Base-by-base conservation (phyloP, 2,797 vertebrate species). In the Pangasius djambal region DNA sequence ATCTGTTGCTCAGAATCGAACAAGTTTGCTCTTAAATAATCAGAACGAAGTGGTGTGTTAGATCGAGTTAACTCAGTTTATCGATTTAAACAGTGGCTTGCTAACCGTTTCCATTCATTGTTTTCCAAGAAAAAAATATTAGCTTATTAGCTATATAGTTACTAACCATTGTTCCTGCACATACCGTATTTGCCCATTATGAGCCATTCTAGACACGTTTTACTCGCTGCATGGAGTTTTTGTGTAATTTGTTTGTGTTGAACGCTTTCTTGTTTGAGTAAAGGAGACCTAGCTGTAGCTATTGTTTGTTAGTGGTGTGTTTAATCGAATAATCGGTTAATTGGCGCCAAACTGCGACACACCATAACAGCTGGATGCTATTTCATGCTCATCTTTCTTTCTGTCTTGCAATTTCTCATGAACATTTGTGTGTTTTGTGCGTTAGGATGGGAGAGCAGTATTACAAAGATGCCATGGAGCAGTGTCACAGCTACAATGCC, bases 401-500 rank as follows among this genome's bases (percentile, higher is more conserved):
- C 0, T 52, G 2, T 34, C 28, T 69, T 55, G 48, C 2, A 50
- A 55, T 63, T 40, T 10, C 93, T 92, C 87, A 91, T 95, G 2
- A 40, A 48, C 16, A 59, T 70, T 8, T 79, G 18, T 88, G 1
- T 55, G n/a, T 40, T 82, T 40, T 48, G 37, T 10, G 18, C 12
- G 34, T 2, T 91, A 97, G 98, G 88, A 96, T 99, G 1, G 98
- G 98, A 9, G 98, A 99, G 94, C 98, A 99, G 94, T 99, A 99
- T 93, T 99, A 99, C 94, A 96, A 97, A 88, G 98, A 99, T 84
- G 98, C 98, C 83, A 98, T 99, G 97, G 98, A 99, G 92, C 98
- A 99, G 94, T 99, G 98, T 94, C 98, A 99, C 92, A 99, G 95
- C 93, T 99, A 99, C 93, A 99, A 99, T 0, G 98, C 98, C 57